A percentile compares a stretch with the other conserved stretches of the same genome.
These are phyloP conservation scores for Vireo griseus DNA, from an alignment of 2,797 vertebrate species.

Conservation along the genomic window DNA sequence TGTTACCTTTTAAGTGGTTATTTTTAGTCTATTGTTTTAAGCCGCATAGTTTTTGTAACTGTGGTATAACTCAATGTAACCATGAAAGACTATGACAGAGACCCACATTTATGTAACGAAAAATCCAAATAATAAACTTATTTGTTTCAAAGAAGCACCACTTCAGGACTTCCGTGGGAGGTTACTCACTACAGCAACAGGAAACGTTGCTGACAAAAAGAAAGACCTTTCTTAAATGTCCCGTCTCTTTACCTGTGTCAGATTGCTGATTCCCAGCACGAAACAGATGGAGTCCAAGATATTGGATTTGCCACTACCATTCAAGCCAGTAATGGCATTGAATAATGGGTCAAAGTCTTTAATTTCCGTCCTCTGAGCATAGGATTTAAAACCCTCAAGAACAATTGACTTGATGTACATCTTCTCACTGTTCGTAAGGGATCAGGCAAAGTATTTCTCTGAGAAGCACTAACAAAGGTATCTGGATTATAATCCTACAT, in stretches of 20 bases:
- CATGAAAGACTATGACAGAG: not conserved
- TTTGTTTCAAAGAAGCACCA: not conserved
- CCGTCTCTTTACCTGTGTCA: conserved; percentile 81
- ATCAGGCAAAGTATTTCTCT: not conserved
- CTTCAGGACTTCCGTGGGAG: rapidly evolving
- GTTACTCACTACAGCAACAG: rapidly evolving
- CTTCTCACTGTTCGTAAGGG: not conserved
- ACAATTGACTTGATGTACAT: conserved; percentile 94
- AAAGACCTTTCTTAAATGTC: not conserved
- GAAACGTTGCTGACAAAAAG: not conserved
- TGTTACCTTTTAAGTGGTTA: not conserved
- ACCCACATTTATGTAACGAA: rapidly evolving
- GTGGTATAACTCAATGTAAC: not conserved
- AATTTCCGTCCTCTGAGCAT: conserved; percentile 92
- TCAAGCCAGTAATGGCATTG: conserved; percentile 96
- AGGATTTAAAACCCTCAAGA: conserved; percentile 96
- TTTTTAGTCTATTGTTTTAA: not conserved
- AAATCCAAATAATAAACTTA: not conserved
- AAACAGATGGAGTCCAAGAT: conserved; percentile 96
- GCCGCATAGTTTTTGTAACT: not conserved
- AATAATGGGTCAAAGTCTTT: conserved; percentile 89
- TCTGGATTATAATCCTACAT: not conserved
- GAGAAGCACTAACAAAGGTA: not conserved
- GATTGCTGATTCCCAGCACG: conserved; percentile 88
- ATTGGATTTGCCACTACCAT: conserved; percentile 97